Conservation (phyloP, 2,797 vertebrate genomes). For the Chelon labrosus region DNA sequence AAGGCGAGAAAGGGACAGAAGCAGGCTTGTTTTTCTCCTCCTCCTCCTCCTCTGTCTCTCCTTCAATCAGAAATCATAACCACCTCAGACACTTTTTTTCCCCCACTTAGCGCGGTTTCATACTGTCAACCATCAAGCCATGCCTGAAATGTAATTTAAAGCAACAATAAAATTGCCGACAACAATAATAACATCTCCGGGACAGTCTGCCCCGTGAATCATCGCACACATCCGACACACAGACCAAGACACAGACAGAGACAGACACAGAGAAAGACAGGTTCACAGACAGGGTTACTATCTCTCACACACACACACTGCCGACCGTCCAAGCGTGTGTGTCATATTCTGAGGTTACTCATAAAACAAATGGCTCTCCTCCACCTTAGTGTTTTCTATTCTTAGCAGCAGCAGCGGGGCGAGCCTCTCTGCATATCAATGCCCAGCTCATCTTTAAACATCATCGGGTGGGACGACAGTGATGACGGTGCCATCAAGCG, state of each 20-base stretch:
- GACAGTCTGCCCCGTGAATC: conserved; percentile 40
- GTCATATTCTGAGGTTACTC: conserved; percentile 44
- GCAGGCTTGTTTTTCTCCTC: not conserved
- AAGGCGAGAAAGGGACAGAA: conserved; percentile 12
- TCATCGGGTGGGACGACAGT: conserved; percentile 38
- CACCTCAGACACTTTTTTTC: conserved; percentile 16
- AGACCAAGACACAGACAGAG: conserved; percentile 2
- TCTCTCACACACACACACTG: conserved; percentile 12
- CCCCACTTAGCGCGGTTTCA: conserved; percentile 27
- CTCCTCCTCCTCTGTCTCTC: not conserved
- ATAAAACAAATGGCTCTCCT: conserved; percentile 47
- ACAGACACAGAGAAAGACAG: conserved; percentile 24
- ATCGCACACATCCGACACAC: conserved; percentile 4
- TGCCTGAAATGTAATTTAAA: conserved; percentile 56
- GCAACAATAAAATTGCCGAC: conserved; percentile 37
- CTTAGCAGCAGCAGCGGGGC: conserved; percentile 50
- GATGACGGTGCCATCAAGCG: conserved; percentile 15
- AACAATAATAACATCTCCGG: conserved; percentile 41
- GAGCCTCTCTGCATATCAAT: conserved; percentile 66
- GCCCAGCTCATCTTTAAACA: conserved; percentile 66
- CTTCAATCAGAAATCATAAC: conserved; percentile 22
- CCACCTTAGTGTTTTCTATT: conserved; percentile 60
- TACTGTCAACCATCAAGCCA: conserved; percentile 47
- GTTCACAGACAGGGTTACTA: conserved; percentile 31
- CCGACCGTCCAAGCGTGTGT: conserved; percentile 13